Evolutionary conservation across 2,797 vertebrate species (phyloP).

Genomic region (Orientallactaga sibirica): DNA sequence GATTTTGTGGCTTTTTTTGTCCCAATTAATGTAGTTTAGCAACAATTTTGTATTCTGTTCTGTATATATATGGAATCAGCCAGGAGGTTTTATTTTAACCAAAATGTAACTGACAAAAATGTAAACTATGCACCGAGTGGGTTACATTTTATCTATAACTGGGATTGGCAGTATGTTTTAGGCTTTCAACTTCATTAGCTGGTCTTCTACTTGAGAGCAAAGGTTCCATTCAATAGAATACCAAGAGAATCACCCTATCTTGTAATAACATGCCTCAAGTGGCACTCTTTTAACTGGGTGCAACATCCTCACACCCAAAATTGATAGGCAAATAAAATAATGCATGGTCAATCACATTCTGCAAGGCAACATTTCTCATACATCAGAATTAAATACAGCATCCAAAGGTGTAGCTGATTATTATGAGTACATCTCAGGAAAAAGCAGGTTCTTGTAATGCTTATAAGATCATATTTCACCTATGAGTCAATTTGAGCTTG

Average conservation of each 20-base stretch:
- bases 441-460: not conserved
- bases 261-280: slow-evolving; percentile 17
- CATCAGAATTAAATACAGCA: not conserved
- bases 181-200: not conserved
- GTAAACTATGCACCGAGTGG: not conserved
- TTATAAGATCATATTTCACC: slow-evolving; percentile 30
- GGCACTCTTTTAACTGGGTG: not conserved
- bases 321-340: not conserved
- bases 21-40: slow-evolving; percentile 60
- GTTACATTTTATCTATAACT: slow-evolving; percentile 11
- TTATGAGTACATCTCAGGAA: slow-evolving; percentile 29
- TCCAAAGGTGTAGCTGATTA: slow-evolving; percentile 40
- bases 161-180: slow-evolving; percentile 7
- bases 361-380: slow-evolving; percentile 32
- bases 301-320: slow-evolving; percentile 28
- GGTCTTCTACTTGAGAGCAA: slow-evolving; percentile 22
- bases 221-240: not conserved
- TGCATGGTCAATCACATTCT: not conserved
- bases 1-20: slow-evolving; percentile 58
- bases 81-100: slow-evolving; percentile 14
- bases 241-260: slow-evolving; percentile 25
- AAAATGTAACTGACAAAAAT: slow-evolving; percentile 51
- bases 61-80: not conserved
- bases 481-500: slow-evolving; percentile 10
- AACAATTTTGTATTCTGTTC: slow-evolving; percentile 30